These are phyloP conservation scores for Zophobas morio DNA, from an alignment of 1,140 invertebrate genomes.

Conservation along the genomic window DNA sequence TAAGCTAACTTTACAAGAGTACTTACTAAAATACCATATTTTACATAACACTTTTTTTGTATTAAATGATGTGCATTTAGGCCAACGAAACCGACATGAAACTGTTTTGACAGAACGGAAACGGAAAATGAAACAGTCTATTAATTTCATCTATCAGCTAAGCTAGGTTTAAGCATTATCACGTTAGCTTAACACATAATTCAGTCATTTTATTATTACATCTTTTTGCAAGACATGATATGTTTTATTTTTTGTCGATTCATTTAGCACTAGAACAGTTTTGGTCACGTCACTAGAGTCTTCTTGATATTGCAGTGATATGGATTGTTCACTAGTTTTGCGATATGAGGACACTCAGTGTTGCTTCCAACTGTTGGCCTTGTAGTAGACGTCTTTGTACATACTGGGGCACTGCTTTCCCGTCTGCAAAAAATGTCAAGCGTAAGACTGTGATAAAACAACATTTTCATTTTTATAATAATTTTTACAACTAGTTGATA, in stretches of 20 bases:
- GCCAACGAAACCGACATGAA: slow-evolving; percentile 30
- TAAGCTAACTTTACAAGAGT: slow-evolving; percentile 40
- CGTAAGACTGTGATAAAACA: neutral
- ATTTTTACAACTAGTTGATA: too few species aligned
- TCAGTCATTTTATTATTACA: slow-evolving; percentile 46
- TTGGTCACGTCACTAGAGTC: slow-evolving; percentile 48
- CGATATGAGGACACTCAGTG: slow-evolving; percentile 67
- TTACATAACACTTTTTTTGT: slow-evolving; percentile 41
- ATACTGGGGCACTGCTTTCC: slow-evolving; percentile 89
- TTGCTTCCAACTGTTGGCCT: slow-evolving; percentile 83
- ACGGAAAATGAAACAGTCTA: slow-evolving; percentile 19
- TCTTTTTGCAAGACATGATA: slow-evolving; percentile 55
- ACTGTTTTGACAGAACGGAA: slow-evolving; percentile 22
- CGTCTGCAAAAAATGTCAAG: slow-evolving; percentile 70
- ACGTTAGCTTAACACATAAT: slow-evolving; percentile 49
- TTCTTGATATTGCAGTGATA: slow-evolving; percentile 37
- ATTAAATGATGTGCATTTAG: slow-evolving; percentile 28
- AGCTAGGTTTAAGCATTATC: slow-evolving; percentile 45
- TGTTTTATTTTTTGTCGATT: slow-evolving; percentile 53
- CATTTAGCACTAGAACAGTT: slow-evolving; percentile 49
- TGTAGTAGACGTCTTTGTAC: slow-evolving; percentile 90
- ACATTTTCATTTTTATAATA: neutral
- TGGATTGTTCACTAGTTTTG: slow-evolving; percentile 26
- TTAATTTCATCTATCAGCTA: slow-evolving; percentile 47
- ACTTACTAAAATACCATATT: slow-evolving; percentile 43